Conservation (phyloP, 2,113 vertebrate genomes). For the Leucopternis melanops region DNA sequence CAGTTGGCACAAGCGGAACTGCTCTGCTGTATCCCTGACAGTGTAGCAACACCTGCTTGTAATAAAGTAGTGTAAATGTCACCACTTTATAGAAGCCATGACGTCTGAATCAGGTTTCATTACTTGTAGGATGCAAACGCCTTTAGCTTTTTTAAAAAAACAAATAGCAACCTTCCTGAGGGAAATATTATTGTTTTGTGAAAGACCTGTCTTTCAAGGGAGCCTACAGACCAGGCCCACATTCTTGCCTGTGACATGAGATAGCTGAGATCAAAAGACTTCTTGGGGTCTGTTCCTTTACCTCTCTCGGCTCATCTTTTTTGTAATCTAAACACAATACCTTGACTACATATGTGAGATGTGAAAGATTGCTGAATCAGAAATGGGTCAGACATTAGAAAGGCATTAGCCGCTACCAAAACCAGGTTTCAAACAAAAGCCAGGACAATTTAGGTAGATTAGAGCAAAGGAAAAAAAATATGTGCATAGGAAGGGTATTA, state of each 20-base stretch:
- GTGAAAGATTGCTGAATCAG: constrained; percentile 60
- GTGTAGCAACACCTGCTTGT: background rate
- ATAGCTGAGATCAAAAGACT: background rate
- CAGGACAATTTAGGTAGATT: constrained; percentile 86
- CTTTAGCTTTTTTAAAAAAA: background rate
- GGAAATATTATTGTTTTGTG: background rate
- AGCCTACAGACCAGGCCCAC: background rate
- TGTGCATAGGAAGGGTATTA: constrained; percentile 93
- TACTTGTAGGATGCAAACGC: background rate
- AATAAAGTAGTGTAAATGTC: background rate
- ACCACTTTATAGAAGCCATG: background rate
- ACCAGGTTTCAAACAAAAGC: constrained; percentile 83
- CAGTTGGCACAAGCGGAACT: background rate
- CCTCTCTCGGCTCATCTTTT: constrained; percentile 1
- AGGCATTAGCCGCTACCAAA: constrained; percentile 76
- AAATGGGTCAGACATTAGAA: constrained; percentile 70
- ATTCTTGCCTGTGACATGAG: background rate
- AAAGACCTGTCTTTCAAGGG: background rate
- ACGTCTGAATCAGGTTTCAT: background rate
- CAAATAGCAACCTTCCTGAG: background rate
- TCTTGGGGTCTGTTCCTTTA: background rate
- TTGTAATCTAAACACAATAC: constrained; percentile 53
- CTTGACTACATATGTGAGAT: constrained; percentile 47
- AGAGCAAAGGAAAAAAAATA: constrained; percentile 79
- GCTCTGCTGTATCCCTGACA: background rate